Conservation (phyloP, 2,797 vertebrate genomes). For the Lates japonicus region DNA sequence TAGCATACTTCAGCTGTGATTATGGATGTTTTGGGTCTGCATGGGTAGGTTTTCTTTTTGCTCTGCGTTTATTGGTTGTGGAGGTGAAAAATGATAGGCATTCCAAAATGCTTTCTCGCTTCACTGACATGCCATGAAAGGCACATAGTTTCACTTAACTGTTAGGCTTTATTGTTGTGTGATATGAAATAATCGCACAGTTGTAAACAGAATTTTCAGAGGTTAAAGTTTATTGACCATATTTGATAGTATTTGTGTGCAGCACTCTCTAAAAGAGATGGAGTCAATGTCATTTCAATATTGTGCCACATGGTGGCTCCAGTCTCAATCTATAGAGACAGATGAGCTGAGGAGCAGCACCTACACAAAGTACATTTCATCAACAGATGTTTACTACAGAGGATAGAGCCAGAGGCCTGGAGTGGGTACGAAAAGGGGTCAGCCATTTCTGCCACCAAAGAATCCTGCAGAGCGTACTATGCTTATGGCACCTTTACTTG, state of each 20-base stretch:
- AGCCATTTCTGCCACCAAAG: conserved; percentile 42
- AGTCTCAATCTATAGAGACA: conserved; percentile 41
- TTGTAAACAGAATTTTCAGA: conserved; percentile 26
- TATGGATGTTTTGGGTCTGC: conserved; percentile 51
- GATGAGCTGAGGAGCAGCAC: conserved; percentile 21
- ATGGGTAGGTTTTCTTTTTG: conserved; percentile 44
- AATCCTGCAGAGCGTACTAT: not conserved
- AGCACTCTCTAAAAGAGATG: conserved; percentile 21
- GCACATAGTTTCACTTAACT: conserved; percentile 35
- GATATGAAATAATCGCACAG: conserved; percentile 28
- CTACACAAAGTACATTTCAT: conserved; percentile 74
- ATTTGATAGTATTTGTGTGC: conserved; percentile 46
- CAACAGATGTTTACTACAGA: conserved; percentile 77
- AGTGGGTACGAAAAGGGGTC: conserved; percentile 54
- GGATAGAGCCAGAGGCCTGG: conserved; percentile 53
- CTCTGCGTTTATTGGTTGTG: conserved; percentile 74
- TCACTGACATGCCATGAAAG: conserved; percentile 49
- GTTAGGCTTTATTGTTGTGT: conserved; percentile 34
- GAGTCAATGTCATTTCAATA: conserved; percentile 23
- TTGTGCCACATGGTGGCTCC: conserved; percentile 79
- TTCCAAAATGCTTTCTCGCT: conserved; percentile 72
- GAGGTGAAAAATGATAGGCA: conserved; percentile 78
- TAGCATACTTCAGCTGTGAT: conserved; percentile 46
- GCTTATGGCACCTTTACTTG: not conserved
- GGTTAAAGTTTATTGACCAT: conserved; percentile 52